Evolutionary conservation across 2,113 vertebrate species (phyloP).

Genomic region (Calypte anna): DNA sequence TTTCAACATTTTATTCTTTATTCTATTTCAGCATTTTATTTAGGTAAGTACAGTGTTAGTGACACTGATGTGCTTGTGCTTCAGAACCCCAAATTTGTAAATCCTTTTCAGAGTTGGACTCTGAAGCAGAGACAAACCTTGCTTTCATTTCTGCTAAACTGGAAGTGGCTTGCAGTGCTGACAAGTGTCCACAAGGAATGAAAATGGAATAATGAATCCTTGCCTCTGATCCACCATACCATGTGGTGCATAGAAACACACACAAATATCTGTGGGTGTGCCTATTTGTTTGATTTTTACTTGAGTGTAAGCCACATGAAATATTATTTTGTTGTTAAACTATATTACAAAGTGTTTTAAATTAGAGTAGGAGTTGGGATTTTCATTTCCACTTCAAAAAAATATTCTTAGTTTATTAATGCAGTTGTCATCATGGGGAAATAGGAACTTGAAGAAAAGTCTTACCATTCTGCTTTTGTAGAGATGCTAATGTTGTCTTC

Average conservation of each 20-base stretch:
- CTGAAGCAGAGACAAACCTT: not conserved
- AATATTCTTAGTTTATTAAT: not conserved
- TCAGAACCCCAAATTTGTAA: not conserved
- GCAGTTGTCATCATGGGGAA: not conserved
- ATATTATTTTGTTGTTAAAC: not conserved
- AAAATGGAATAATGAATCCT: not conserved
- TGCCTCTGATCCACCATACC: not conserved
- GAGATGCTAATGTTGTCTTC: not conserved
- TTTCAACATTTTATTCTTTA: not conserved
- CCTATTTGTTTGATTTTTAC: not conserved
- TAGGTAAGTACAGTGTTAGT: not conserved
- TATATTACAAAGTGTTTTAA: not conserved
- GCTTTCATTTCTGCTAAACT: not conserved
- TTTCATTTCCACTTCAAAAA: not conserved
- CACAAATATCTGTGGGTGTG: not conserved
- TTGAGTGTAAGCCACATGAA: not conserved
- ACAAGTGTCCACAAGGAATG: not conserved
- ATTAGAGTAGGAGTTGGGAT: not conserved
- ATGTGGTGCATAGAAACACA: not conserved
- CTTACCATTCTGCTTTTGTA: not conserved
- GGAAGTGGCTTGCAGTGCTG: not conserved
- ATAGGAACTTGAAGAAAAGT: not conserved
- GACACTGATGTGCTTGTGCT: fast-evolving
- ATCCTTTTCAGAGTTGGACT: not conserved
- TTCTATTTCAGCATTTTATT: not conserved